Evolutionary conservation across 2,888 invertebrate species (phyloP).

Genomic region (Cheilosia soror): DNA sequence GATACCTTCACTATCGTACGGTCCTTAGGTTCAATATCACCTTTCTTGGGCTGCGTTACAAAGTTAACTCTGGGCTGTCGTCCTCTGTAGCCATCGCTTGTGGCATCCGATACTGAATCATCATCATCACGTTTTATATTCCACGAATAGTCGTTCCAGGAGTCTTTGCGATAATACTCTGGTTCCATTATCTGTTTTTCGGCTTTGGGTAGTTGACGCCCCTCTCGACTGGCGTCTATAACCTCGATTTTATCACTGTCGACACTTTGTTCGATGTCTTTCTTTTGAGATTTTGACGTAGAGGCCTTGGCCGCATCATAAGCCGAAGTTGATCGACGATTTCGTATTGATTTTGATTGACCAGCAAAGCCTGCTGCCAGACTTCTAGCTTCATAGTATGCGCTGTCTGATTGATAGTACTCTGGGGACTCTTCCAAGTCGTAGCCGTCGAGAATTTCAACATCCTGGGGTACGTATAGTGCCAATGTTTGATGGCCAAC

Average conservation of each 20-base stretch:
- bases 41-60: conserved; percentile 86
- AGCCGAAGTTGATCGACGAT: conserved; percentile 79
- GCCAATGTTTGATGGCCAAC: conserved; percentile 57
- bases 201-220: conserved; percentile 76
- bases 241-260: conserved; percentile 78
- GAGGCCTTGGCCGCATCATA: conserved; percentile 77
- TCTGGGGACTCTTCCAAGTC: conserved; percentile 79
- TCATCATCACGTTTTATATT: conserved; percentile 82
- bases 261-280: conserved; percentile 68
- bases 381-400: conserved; percentile 78
- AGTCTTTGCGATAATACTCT: conserved; percentile 86
- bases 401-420: conserved; percentile 78
- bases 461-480: conserved; percentile 80
- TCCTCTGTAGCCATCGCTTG: conserved; percentile 85
- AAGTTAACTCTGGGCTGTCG: conserved; percentile 88
- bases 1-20: conserved; percentile 76
- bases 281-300: conserved; percentile 69
- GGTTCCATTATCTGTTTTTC: conserved; percentile 83
- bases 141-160: conserved; percentile 87
- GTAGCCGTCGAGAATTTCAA: conserved; percentile 80
- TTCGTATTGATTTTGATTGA: conserved; percentile 79
- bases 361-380: conserved; percentile 73
- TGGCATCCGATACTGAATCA: conserved; percentile 85
- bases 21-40: conserved; percentile 75
- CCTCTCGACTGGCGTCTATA: conserved; percentile 58